Conservation (phyloP, 2,113 vertebrate genomes). For the Siniperca knerii region DNA sequence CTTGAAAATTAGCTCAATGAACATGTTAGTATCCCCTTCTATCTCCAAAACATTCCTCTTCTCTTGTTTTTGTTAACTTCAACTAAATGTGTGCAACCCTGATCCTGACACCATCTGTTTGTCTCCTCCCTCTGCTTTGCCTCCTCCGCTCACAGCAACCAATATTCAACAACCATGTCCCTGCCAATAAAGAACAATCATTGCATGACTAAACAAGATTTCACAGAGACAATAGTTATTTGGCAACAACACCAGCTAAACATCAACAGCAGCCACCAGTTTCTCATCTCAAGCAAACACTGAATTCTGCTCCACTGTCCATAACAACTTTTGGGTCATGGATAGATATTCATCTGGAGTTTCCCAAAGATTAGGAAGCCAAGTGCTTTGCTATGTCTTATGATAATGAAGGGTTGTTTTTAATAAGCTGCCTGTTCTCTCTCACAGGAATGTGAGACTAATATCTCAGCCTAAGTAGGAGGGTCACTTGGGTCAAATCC, state of each 20-base stretch:
- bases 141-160: slow-evolving; percentile 28
- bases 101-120: slow-evolving; percentile 58
- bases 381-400: slow-evolving; percentile 79
- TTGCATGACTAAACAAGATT: slow-evolving; percentile 69
- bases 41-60: slow-evolving; percentile 17
- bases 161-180: slow-evolving; percentile 63
- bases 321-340: slow-evolving; percentile 44
- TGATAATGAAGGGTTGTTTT: slow-evolving; percentile 82
- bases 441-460: slow-evolving; percentile 72
- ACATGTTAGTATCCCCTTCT: slow-evolving; percentile 27
- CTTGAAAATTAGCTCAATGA: slow-evolving; percentile 30
- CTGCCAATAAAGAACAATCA: slow-evolving; percentile 61
- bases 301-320: slow-evolving; percentile 42
- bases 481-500: slow-evolving; percentile 77
- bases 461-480: slow-evolving; percentile 77
- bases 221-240: slow-evolving; percentile 68
- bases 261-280: slow-evolving; percentile 26
- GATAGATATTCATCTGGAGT: slow-evolving; percentile 75
- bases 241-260: slow-evolving; percentile 43
- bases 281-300: slow-evolving; percentile 37
- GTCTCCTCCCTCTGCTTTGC: slow-evolving; percentile 37
- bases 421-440: slow-evolving; percentile 74
- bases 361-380: slow-evolving; percentile 79
- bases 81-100: slow-evolving; percentile 34
- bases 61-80: slow-evolving; percentile 37